Conservation (phyloP, 2,113 vertebrate species). For the Chrysochloris asiatica region DNA sequence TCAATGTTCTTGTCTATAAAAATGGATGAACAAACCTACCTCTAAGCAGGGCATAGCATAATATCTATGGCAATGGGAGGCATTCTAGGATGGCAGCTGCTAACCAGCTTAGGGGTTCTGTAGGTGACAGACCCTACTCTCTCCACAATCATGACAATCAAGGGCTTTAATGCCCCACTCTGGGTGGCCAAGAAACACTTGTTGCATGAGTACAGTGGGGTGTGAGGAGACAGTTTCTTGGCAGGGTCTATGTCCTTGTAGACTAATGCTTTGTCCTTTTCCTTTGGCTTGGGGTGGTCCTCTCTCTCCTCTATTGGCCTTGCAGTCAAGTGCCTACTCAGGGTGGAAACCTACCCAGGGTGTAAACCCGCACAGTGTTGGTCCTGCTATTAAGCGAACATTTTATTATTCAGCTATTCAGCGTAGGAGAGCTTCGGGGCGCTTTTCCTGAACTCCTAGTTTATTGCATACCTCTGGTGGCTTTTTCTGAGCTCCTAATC, state of each 20-base stretch:
- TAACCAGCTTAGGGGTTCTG: not conserved
- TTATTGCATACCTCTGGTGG: conserved; percentile 50
- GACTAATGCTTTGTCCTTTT: not conserved
- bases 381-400: not conserved
- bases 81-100: not conserved
- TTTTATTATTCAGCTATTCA: not conserved
- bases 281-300: not conserved
- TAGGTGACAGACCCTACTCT: not conserved
- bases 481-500: conserved; percentile 54
- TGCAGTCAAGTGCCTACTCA: too few relatives aligned
- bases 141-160: rapidly evolving
- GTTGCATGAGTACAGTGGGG: not conserved
- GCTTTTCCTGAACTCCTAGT: conserved; percentile 45
- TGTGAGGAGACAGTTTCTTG: not conserved
- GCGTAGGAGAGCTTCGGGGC: too few relatives aligned
- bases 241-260: rapidly evolving
- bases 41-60: not conserved
- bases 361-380: not conserved
- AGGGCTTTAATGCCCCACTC: rapidly evolving
- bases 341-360: conserved; percentile 2
- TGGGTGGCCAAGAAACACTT: rapidly evolving
- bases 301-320: not conserved
- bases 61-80: not conserved
- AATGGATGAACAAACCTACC: too few relatives aligned
- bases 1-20: not conserved